Evolutionary conservation across 53 echinoderm and acorn worm genomes (phyloP).

Genomic region (Mesocentrotus franciscanus): DNA sequence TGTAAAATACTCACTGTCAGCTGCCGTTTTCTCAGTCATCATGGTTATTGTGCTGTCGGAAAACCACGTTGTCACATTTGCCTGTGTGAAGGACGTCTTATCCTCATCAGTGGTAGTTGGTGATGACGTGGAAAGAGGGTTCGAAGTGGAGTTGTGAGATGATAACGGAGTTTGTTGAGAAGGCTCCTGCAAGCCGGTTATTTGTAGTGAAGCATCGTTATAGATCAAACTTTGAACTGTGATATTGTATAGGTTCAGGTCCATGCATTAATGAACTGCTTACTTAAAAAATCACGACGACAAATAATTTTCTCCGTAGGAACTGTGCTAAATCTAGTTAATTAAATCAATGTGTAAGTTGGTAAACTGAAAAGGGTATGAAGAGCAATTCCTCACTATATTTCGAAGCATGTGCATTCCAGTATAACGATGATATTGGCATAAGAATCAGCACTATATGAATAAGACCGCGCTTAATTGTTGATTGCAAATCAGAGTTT

Average conservation of each 20-base stretch:
- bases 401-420: too few species aligned
- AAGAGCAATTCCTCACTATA: too few species aligned
- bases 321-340: too few species aligned
- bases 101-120: neutral
- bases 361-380: too few species aligned
- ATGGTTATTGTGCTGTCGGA: neutral
- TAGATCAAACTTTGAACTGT: neutral
- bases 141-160: neutral
- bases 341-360: too few species aligned
- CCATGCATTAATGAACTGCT: neutral
- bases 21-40: neutral
- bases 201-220: neutral
- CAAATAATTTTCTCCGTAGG: too few species aligned
- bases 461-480: too few species aligned
- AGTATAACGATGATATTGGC: too few species aligned
- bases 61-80: neutral
- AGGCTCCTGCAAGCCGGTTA: neutral
- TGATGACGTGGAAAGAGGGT: neutral
- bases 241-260: neutral
- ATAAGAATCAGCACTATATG: too few species aligned
- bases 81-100: neutral
- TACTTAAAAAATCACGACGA: too few species aligned
- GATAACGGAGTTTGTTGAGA: neutral
- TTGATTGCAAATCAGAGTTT: too few species aligned
- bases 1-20: neutral